Base-by-base conservation (phyloP, 2,888 invertebrate species). In the Melanostoma mellinum region DNA sequence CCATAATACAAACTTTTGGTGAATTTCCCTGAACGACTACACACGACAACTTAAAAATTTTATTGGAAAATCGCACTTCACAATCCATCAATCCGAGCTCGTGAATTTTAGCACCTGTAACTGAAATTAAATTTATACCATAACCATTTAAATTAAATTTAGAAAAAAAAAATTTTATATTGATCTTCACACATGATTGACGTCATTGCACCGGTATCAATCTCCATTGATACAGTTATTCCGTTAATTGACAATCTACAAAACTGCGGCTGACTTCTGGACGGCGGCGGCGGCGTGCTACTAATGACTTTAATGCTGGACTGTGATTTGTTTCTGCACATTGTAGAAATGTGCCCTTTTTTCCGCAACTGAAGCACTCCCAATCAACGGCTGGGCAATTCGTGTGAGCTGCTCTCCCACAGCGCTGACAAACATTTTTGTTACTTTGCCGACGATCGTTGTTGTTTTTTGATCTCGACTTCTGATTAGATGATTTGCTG, bases 171-270 rank as follows among this genome's bases (percentile, higher is more conserved):
- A 30, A 48, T 30, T 48, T 48, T 48, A 48, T 10, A 48, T 48
- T 48, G 48, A 30, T 48, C 48, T 20, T 48, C 48, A 6, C 48
- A 48, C 48, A 48, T 20, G 48, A 48, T 48, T 10, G 48, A 48
- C 10, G 48, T 48, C 20, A 48, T 48, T 48, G 48, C 48, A 20
- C 30, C 48, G 20, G 48, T 48, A 30, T 50, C 48, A 30, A 50
- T 50, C 20, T 50, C 48, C 32, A 50, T 50, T 6, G 30, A 3
- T 8, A 50, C 20, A 50, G 30, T 8, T 30, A 50, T 30, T 50
- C 48, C 32, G 48, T 50, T 30, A 50, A 32, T 50, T 32, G 48
- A 50, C 6, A 50, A 32, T 30, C 32, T 20, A 50, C 48, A 50
- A 8, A 50, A 8, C 20, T 50, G 48, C 8, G 48, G 48, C 48